Evolutionary conservation across 2,888 invertebrate species (phyloP), one percentile per base, ranked within the genome.

Genomic region (Melanostoma mellinum): DNA sequence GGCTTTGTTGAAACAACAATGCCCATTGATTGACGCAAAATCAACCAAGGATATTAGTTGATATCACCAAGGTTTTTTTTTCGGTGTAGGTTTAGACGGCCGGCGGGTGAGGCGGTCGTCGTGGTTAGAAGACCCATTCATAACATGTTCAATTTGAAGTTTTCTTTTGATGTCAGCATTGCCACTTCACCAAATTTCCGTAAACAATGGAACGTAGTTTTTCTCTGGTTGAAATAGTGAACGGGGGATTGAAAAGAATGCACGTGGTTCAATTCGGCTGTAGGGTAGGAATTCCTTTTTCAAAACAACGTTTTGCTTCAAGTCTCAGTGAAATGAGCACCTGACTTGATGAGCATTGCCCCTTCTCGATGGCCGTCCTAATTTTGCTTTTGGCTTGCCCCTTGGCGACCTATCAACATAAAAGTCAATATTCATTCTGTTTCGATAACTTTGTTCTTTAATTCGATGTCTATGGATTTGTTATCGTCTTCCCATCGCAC

Each of bases 151-250:
- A 69, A 72, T 72, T 77, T 77, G 58, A 56, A 56, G 50, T 65
- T 77, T 55, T 35, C 61, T 42, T 50, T 65, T 77, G 72, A 63
- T 65, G 63, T 65, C 71, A 65, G 46, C 58, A 72, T 56, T 78
- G 65, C 38, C 58, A 72, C 63, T 78, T 72, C 38, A 52, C 46
- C 56, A 65, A 65, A 72, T 78, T 72, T 72, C 65, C 58, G 52
- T 52, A 72, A 72, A 60, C 68, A 76, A 50, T 74, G 50, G 42
- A 35, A 74, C 3, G 42, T 35, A 9, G 33, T 32, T 32, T 3
- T 8, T 46, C 20, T 5, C 10, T 32, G 20, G 9, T 53, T 53
- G 30, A 20, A 20, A 20, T 20, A 20, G 20, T 20, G 20, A 20
- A 20, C 20, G 20, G 20, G 20, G 20, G 20, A 20, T 20, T 20